A percentile compares a stretch with the other conserved stretches of the same genome.
Conservation (phyloP, 2,113 vertebrate genomes). For the Elephantulus edwardii region DNA sequence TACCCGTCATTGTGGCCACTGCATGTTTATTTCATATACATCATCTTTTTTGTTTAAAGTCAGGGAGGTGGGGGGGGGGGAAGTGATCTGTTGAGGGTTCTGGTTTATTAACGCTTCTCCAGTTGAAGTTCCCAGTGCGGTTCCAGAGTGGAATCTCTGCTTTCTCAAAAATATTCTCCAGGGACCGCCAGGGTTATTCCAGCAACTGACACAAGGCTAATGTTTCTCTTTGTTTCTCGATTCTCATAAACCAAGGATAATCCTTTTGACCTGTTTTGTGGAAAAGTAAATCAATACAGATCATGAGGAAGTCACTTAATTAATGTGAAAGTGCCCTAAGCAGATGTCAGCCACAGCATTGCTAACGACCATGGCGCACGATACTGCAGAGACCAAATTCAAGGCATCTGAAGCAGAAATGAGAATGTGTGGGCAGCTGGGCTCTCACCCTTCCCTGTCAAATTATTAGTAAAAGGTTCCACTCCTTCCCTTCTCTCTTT, state of each 20-base stretch:
- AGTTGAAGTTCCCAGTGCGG: neutral
- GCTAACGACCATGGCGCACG: neutral
- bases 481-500: neutral
- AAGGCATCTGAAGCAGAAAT: neutral
- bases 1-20: neutral
- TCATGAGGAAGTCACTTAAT: neutral
- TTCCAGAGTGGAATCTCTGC: neutral
- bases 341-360: neutral
- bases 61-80: too few relatives aligned
- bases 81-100: neutral
- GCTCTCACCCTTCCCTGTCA: too few relatives aligned
- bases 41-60: neutral
- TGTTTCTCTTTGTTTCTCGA: neutral
- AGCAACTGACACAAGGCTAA: neutral
- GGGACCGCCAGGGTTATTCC: neutral
- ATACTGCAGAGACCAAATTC: neutral
- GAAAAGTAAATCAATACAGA: neutral
- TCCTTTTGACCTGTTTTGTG: neutral
- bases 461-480: neutral
- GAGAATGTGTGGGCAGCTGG: neutral
- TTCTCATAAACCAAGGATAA: neutral
- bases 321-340: neutral
- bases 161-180: neutral
- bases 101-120: neutral
- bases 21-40: neutral